Evolutionary conservation across 2,888 invertebrate species (phyloP), one percentile per base, ranked within the genome.

Genomic region (Meteorus cinctellus): DNA sequence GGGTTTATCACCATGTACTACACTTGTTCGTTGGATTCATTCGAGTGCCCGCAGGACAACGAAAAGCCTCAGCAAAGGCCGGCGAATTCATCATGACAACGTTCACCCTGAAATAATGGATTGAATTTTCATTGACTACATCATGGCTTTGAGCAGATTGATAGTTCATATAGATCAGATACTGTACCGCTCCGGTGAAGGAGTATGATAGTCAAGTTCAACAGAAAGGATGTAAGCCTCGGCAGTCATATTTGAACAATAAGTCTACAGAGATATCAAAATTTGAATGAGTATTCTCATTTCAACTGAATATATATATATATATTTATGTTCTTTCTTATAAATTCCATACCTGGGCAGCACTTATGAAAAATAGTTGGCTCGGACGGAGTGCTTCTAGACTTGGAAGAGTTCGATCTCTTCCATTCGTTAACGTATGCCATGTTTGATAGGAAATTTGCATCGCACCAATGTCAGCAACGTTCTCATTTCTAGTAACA

Each of bases 81-180:
- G 89, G 90, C 14, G 90, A 90, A 82, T 91, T 91, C 91, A 91
- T 91, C 90, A 91, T 90, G 81, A 91, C 90, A 66, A 90, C 91
- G 81, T 91, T 91, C 31, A 91, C 90, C 82, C 91, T 91, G 81
- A 19, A 84, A 86, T 29, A 73, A 72, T 34, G 41, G 63, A 36
- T 27, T 29, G 1, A 19, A 60, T 63, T 19, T 41, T 65, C 16
- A 8, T 10, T 6, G n/a, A 55, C n/a, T 19, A 24, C 5, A 41
- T 41, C 1, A 19, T 63, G 6, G n/a, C 10, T 31, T 63, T 66
- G 31, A 12, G 6, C 24, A 19, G n/a, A 45, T 63, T 48, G 4
- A 45, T 55, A 24, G 27, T 51, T 36, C 4, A 34, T n/a, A 63
- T 72, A 70, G 45, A 31, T 45, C 19, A 60, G 29, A 36, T 45